Evolutionary conservation across 2,888 invertebrate genomes (phyloP), one percentile per base, ranked within the genome.

Genomic region (Mimas tiliae): DNA sequence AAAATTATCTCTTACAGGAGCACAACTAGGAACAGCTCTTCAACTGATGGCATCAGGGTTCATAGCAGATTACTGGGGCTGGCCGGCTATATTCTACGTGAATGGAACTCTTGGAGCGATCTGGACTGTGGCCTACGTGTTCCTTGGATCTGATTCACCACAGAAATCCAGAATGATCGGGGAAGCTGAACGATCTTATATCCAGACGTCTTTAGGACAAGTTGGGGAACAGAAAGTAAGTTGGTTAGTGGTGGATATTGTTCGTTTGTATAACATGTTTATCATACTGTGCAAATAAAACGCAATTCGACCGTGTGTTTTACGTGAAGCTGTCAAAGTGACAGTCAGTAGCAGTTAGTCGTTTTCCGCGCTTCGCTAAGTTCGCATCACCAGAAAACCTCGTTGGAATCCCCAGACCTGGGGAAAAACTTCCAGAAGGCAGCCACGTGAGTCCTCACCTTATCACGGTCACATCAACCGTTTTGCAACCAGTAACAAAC

Each of bases 41-140:
- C 93, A 95, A 58, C 81, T 95, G 74, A 88, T 95, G 27, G 77
- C 90, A 21, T 94, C 95, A 2, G 90, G 90, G 0, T 90, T 84
- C 70, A 79, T 90, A 58, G 86, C 89, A 0, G 81, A 85, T 42
- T 80, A 62, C 12, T 89, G 92, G 78, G 96, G 96, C 27, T 96
- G 96, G 96, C 95, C 95, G 0, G 94, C 95, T 53, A 95, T 96
- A 27, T 96, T 96, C 81, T 96, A 96, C 75, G 80, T 91, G 0
- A 94, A 95, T 47, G 96, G 96, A 0, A 79, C 82, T 0, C 73
- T 94, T 0, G 94, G 95, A 0, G 85, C 94, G 0, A 0, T 93
- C 0, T 96, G 96, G 96, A 84, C 94, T 0, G 79, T 93, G 0
- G 53, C 88, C 0, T 96, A 95, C 84, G 82, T 94, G 9, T 83